Evolutionary conservation across 1,140 invertebrate genomes (phyloP).

Genomic region (Caerostris darwini): DNA sequence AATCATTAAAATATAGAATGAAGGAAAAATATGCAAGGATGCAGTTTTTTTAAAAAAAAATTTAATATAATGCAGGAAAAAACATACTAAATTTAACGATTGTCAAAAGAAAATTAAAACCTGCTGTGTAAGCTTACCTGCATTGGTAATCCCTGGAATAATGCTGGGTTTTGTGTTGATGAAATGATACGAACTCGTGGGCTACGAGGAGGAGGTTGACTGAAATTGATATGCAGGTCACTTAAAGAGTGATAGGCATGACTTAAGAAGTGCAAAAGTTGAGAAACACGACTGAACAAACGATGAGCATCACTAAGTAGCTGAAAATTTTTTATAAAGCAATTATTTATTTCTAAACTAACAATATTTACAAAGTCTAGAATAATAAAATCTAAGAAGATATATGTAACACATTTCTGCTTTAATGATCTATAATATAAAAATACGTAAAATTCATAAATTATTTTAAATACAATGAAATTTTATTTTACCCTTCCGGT

Average conservation of each 20-base stretch:
- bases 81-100: not conserved
- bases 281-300: conserved; percentile 88
- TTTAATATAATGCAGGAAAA: not conserved
- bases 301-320: conserved; percentile 78
- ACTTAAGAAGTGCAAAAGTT: conserved; percentile 90
- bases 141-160: conserved; percentile 64
- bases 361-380: not conserved
- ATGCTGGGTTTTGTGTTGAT: conserved; percentile 5
- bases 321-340: conserved; percentile 13
- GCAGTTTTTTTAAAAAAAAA: not conserved
- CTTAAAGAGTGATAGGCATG: conserved; percentile 94
- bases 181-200: conserved; percentile 86
- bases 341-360: too few relatives aligned
- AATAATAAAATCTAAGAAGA: not conserved
- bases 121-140: conserved; percentile 18
- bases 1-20: conserved; percentile 6
- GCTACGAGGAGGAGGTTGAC: conserved; percentile 86
- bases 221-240: conserved; percentile 90
- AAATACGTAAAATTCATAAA: too few relatives aligned
- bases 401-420: too few relatives aligned
- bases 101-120: not conserved
- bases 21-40: not conserved
- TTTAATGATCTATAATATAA: too few relatives aligned
- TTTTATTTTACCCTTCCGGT: conserved; percentile 58
- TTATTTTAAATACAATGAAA: not conserved